Conservation (phyloP, 1,140 invertebrate species). For the Parapsyche elsis region DNA sequence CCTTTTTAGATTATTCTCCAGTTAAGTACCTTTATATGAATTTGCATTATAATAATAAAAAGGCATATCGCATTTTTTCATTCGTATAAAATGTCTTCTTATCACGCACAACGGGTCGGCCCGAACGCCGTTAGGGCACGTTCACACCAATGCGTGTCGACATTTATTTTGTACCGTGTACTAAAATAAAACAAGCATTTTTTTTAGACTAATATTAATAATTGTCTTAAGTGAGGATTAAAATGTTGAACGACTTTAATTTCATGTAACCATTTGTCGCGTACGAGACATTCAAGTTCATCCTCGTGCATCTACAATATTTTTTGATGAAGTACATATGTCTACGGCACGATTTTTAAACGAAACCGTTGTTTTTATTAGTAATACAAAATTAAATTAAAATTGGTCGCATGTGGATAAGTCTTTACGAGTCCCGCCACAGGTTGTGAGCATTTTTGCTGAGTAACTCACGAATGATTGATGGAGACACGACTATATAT, state of each 20-base stretch:
- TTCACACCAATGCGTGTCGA: neutral
- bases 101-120: constrained; percentile 31
- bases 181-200: no score
- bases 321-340: no score
- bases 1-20: constrained; percentile 39
- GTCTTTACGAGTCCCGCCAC: neutral
- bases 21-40: constrained; percentile 41
- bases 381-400: no score
- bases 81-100: constrained; percentile 42
- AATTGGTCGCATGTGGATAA: neutral
- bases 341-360: no score
- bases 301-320: no score
- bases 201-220: no score
- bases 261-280: no score
- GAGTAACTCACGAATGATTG: constrained; percentile 39
- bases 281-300: no score
- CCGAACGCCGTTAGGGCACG: neutral
- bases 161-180: no score
- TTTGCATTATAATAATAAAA: constrained; percentile 45
- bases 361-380: no score
- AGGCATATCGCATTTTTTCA: constrained; percentile 41
- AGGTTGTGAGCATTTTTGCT: constrained; percentile 15
- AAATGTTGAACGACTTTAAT: no score
- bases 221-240: no score
- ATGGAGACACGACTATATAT: constrained; percentile 41